These are phyloP conservation scores for Pagrus major DNA, from an alignment of 2,113 vertebrate species.

Conservation along the genomic window DNA sequence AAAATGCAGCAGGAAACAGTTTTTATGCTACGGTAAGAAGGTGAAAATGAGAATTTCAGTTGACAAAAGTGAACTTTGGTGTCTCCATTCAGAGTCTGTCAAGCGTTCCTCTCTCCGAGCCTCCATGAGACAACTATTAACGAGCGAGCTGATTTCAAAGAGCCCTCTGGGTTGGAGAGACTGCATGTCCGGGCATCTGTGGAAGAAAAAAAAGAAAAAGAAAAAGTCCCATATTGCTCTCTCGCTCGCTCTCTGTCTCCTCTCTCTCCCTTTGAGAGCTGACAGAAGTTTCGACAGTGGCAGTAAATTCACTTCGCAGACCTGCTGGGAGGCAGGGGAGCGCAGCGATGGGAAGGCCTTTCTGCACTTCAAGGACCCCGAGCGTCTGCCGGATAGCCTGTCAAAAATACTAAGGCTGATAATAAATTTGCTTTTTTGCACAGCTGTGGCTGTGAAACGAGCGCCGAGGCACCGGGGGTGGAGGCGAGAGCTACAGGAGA, in stretches of 20 bases:
- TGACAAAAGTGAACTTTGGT: conserved; percentile 59
- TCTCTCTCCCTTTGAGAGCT: conserved; percentile 67
- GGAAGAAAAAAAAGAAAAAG: conserved; percentile 36
- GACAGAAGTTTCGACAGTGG: conserved; percentile 79
- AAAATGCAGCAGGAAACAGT: conserved; percentile 15
- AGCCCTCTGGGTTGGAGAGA: conserved; percentile 61
- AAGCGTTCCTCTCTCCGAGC: conserved; percentile 30
- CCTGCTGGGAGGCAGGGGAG: conserved; percentile 66
- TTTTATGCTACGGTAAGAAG: conserved; percentile 24
- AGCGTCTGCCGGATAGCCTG: conserved; percentile 77
- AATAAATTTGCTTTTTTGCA: conserved; percentile 80
- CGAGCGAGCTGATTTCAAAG: conserved; percentile 67
- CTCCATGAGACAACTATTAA: conserved; percentile 69
- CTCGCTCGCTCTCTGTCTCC: conserved; percentile 29
- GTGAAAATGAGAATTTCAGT: conserved; percentile 61
- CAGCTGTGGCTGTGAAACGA: conserved; percentile 68
- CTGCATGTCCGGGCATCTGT: conserved; percentile 63
- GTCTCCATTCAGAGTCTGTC: conserved; percentile 55
- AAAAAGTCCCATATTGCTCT: conserved; percentile 57
- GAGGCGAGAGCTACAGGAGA: conserved; percentile 37
- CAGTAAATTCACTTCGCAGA: conserved; percentile 79
- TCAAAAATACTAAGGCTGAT: conserved; percentile 80
- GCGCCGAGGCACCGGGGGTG: conserved; percentile 46
- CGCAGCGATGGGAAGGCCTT: conserved; percentile 71
- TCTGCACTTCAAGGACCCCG: conserved; percentile 78